phyloP scores from a whole-genome alignment of 2,888 invertebrate genomes.

The Trissolcus brochymenae region DNA sequence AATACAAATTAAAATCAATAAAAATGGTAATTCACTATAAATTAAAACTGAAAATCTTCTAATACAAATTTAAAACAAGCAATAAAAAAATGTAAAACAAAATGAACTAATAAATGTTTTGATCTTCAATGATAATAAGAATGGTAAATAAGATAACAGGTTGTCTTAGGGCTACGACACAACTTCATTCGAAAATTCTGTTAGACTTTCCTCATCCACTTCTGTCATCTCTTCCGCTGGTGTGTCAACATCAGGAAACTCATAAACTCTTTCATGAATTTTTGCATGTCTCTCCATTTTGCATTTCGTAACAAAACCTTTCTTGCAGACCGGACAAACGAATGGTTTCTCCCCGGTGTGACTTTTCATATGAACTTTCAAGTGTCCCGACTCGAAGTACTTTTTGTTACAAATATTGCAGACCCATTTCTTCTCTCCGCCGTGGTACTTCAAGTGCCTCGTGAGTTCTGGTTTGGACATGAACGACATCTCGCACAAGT shows the following conservation, averaged over 20 bases:
- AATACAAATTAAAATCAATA: no score
- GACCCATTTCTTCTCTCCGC: conserved; percentile 67
- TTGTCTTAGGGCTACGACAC: background rate
- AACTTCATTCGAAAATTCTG: background rate
- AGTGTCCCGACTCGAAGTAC: conserved; percentile 71
- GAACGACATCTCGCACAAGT: conserved; percentile 69
- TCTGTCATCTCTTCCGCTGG: background rate
- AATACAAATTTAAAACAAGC: no score
- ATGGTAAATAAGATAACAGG: background rate
- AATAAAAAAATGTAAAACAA: no score
- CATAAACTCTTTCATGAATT: conserved; percentile 61
- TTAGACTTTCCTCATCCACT: background rate
- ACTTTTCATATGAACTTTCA: conserved; percentile 69
- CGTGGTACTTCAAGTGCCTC: conserved; percentile 70
- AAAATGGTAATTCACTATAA: no score
- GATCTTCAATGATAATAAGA: background rate
- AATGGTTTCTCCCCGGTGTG: conserved; percentile 72
- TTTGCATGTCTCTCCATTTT: conserved; percentile 70
- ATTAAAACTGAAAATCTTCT: no score
- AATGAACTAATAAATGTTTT: no score
- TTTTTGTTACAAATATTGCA: conserved; percentile 68
- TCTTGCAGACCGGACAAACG: conserved; percentile 67
- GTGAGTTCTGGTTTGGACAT: conserved; percentile 69
- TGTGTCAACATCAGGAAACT: conserved; percentile 3
- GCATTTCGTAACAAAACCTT: conserved; percentile 69